Percentiles rank a stretch among this genome's conserved stretches.
Evolutionary conservation across 2,113 vertebrate species (phyloP).

Genomic region (Prionailurus viverrinus): DNA sequence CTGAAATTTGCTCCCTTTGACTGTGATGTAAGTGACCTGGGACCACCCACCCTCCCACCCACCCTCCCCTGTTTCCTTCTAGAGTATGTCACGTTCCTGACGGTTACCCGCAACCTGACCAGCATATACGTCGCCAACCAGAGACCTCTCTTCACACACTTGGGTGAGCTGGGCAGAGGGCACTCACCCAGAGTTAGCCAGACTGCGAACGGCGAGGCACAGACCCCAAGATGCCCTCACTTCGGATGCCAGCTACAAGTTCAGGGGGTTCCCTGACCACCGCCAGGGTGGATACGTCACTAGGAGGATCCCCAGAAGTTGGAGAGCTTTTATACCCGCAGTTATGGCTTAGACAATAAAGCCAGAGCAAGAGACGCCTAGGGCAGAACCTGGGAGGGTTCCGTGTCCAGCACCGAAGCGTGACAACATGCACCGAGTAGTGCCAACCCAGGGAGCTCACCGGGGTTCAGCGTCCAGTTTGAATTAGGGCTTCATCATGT

Average conservation of each 20-base stretch:
- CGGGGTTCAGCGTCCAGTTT: too few relatives aligned
- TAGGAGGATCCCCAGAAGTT: fast-evolving
- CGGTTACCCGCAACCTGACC: slow-evolving; percentile 90
- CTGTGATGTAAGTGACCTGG: not conserved
- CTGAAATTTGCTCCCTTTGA: not conserved
- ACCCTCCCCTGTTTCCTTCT: slow-evolving; percentile 66
- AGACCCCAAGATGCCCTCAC: not conserved
- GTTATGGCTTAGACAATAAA: fast-evolving
- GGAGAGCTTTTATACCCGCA: fast-evolving
- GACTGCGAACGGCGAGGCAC: fast-evolving
- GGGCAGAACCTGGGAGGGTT: not conserved
- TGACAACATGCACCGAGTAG: fast-evolving
- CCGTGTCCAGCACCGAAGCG: fast-evolving
- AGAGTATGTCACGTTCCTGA: slow-evolving; percentile 95
- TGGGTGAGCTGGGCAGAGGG: slow-evolving; percentile 89
- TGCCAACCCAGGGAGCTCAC: not conserved
- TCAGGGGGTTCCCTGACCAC: not conserved
- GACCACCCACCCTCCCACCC: not conserved
- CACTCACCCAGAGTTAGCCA: fast-evolving
- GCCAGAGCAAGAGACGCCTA: fast-evolving
- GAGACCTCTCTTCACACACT: slow-evolving; percentile 95
- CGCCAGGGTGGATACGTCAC: fast-evolving
- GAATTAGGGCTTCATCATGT: fast-evolving
- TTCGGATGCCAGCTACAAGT: not conserved
- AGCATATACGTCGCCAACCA: slow-evolving; percentile 89